These are phyloP conservation scores for Ectemnius lituratus DNA, from an alignment of 2,888 invertebrate genomes.

Conservation along the genomic window DNA sequence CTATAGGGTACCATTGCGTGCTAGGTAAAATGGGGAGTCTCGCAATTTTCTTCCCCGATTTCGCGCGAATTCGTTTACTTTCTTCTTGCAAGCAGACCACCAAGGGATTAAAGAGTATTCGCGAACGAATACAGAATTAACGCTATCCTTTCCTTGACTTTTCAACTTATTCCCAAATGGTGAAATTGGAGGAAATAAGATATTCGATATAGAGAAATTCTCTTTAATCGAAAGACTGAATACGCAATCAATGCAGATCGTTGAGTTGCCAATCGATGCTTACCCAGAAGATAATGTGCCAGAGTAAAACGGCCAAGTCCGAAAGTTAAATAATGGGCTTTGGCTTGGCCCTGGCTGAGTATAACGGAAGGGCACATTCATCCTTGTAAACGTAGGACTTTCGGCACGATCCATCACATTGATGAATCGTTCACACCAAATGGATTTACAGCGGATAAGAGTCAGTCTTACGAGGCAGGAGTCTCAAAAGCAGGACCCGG, in stretches of 20 bases:
- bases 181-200: no score
- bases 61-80: slow-evolving; percentile 27
- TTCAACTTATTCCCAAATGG: slow-evolving; percentile 6
- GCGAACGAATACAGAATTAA: slow-evolving; percentile 10
- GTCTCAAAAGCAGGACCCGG: slow-evolving; percentile 29
- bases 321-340: slow-evolving; percentile 57
- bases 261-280: slow-evolving; percentile 39
- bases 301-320: slow-evolving; percentile 22
- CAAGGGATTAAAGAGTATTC: background rate
- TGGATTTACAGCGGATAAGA: slow-evolving; percentile 48
- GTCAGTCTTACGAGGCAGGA: slow-evolving; percentile 36
- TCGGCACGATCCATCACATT: slow-evolving; percentile 62
- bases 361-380: slow-evolving; percentile 58
- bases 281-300: slow-evolving; percentile 38
- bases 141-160: slow-evolving; percentile 4
- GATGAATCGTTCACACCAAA: slow-evolving; percentile 60
- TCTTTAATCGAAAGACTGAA: background rate
- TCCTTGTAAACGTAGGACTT: slow-evolving; percentile 58
- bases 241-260: slow-evolving; percentile 5
- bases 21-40: background rate
- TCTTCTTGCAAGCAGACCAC: slow-evolving; percentile 17
- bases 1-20: slow-evolving; percentile 16
- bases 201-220: no score
- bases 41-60: slow-evolving; percentile 12
- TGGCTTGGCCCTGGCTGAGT: slow-evolving; percentile 42